Percentiles rank a stretch among this genome's conserved stretches.
phyloP scores from a whole-genome alignment of 2,113 vertebrate species.

The Azemiops feae region DNA sequence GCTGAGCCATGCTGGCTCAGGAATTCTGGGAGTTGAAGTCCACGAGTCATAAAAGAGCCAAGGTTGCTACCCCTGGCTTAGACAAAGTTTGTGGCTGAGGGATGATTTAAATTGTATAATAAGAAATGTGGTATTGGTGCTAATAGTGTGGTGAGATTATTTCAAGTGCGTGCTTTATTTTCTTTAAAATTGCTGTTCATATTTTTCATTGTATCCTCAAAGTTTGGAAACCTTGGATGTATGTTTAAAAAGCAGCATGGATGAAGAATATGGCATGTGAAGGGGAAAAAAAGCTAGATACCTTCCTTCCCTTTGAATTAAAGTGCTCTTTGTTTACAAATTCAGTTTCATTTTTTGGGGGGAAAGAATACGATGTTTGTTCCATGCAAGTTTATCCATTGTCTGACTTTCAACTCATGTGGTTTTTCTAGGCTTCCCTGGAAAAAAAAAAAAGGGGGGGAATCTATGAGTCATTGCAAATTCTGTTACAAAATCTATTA shows the following conservation, averaged over 20 bases:
- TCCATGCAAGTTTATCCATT: background rate
- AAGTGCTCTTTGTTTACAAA: background rate
- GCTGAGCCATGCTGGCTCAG: too few species aligned
- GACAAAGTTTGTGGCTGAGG: background rate
- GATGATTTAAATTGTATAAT: background rate
- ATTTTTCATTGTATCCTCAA: background rate
- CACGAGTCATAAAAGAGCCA: too few species aligned
- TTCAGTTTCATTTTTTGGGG: background rate
- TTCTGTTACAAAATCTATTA: background rate
- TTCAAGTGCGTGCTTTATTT: background rate
- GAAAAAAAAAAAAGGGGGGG: background rate
- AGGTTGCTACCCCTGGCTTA: too few species aligned
- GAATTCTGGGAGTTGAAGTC: too few species aligned
- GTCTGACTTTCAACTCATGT: background rate
- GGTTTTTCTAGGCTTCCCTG: background rate
- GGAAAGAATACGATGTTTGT: background rate
- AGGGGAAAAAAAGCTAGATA: background rate
- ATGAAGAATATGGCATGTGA: background rate
- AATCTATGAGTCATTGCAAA: background rate
- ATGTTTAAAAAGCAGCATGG: background rate
- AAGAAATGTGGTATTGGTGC: background rate
- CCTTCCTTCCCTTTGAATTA: background rate
- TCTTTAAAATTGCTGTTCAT: background rate
- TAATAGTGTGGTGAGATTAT: background rate
- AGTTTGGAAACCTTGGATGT: background rate